These are phyloP conservation scores for Epirrita christyi DNA, from an alignment of 2,888 invertebrate genomes.

Conservation along the genomic window DNA sequence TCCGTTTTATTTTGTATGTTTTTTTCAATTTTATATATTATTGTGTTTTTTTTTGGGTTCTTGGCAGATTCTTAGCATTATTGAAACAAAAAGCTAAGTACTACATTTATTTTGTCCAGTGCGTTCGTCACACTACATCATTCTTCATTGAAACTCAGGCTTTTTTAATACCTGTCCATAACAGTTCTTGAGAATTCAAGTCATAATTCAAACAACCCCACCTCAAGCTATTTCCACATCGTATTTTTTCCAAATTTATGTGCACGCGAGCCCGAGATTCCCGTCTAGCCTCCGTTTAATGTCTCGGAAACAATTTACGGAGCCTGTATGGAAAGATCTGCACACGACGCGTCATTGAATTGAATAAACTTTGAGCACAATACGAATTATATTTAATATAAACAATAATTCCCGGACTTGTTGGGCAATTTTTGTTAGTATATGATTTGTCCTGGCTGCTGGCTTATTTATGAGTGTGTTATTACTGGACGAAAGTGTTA, in stretches of 20 bases:
- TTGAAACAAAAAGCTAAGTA: too few species aligned
- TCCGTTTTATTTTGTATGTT: too few species aligned
- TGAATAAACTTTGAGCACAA: constrained; percentile 9
- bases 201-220: constrained; percentile 7
- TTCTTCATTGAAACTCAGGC: too few species aligned
- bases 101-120: too few species aligned
- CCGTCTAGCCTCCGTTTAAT: constrained; percentile 33
- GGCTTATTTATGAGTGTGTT: too few species aligned
- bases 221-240: constrained; percentile 27
- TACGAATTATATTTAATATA: neutral
- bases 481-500: too few species aligned
- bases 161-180: neutral
- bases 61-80: too few species aligned
- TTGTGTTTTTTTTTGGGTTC: too few species aligned
- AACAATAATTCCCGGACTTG: neutral
- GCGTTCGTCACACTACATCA: too few species aligned
- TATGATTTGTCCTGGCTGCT: too few species aligned
- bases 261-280: constrained; percentile 30
- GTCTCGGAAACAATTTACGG: constrained; percentile 38
- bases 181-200: neutral
- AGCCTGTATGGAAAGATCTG: constrained; percentile 17
- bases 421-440: too few species aligned
- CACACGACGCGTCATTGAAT: constrained; percentile 14
- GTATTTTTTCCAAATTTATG: constrained; percentile 34
- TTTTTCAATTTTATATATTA: too few species aligned